Evolutionary conservation across 2,797 vertebrate genomes (phyloP), one percentile per base, ranked within the genome.

Genomic region (Anguilla anguilla): DNA sequence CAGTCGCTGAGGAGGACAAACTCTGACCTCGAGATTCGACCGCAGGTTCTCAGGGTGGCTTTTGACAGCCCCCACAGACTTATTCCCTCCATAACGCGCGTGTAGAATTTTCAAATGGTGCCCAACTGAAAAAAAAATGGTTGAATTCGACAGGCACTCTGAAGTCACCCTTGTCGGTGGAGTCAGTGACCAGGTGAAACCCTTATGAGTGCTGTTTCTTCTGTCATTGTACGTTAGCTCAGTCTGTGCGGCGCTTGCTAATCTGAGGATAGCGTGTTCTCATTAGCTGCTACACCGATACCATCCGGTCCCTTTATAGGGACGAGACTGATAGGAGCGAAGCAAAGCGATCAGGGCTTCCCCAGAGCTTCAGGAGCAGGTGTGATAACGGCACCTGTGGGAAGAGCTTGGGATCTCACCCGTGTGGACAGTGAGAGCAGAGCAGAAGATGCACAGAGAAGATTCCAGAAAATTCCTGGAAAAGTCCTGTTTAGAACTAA

Each of bases 31-130:
- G 2, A 3, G 72, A 95, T 94, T 95, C 92, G 92, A 91, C 93
- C 92, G 94, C 93, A 91, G 82, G 92, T 95, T 93, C 92, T 94
- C 94, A 91, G 91, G 93, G 92, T 87, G 92, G 91, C 91, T 94
- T 93, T 94, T 95, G 95, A 95, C 95, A 95, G 93, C 31, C 22
- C 6, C 77, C 35, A 10, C 35, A 2, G 19, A 25, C 77, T 25
- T 6, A 25, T 25, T 81, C 39, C 19, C 17, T 81, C 13, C 6
- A 25, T 49, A 25, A 49, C 0, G 17, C 25, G 5, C 22, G 3
- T 17, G 35, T 19, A 25, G 43, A 46, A 19, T 81, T 81, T 81
- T 46, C 0, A 46, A 25, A 81, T 81, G 15, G 17, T 5, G 28
- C 28, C 13, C 6, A 69, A 28, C 64, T 31, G 7, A 28, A 28